Conservation (phyloP, 2,113 vertebrate species). For the Ammospiza caudacuta region DNA sequence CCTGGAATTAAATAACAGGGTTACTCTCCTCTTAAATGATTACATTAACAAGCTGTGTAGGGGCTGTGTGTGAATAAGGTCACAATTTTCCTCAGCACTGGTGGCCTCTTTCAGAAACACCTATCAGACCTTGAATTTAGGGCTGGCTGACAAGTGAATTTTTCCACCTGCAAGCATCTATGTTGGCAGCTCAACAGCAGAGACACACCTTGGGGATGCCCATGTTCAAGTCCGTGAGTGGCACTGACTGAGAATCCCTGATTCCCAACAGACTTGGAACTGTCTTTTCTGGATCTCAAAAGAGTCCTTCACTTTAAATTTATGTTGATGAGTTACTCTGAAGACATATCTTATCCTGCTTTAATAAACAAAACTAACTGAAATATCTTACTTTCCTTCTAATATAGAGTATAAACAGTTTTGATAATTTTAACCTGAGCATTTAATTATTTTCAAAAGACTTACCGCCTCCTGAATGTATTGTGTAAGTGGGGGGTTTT, state of each 20-base stretch:
- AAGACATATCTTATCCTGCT: not conserved
- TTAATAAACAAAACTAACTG: not conserved
- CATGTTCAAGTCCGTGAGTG: not conserved
- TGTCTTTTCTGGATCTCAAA: not conserved
- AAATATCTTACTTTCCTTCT: not conserved
- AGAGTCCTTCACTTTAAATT: not conserved
- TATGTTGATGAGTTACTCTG: not conserved
- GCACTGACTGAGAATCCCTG: not conserved
- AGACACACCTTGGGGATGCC: not conserved
- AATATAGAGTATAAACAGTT: not conserved
- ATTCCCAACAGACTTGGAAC: not conserved
- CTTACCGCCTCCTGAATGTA: not conserved
- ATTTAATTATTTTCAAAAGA: not conserved
- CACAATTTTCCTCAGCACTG: rapidly evolving
- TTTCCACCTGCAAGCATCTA: not conserved
- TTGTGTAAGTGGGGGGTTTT: not conserved
- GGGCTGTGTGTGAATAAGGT: not conserved
- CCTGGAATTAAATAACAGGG: not conserved
- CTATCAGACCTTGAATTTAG: not conserved
- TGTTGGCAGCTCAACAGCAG: not conserved
- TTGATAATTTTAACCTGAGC: not conserved
- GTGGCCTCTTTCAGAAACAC: not conserved
- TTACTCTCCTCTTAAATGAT: not conserved
- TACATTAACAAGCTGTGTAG: not conserved
- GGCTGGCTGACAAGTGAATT: not conserved